Base-by-base conservation (phyloP, 2,113 vertebrate species). In the Bostrychus sinensis region DNA sequence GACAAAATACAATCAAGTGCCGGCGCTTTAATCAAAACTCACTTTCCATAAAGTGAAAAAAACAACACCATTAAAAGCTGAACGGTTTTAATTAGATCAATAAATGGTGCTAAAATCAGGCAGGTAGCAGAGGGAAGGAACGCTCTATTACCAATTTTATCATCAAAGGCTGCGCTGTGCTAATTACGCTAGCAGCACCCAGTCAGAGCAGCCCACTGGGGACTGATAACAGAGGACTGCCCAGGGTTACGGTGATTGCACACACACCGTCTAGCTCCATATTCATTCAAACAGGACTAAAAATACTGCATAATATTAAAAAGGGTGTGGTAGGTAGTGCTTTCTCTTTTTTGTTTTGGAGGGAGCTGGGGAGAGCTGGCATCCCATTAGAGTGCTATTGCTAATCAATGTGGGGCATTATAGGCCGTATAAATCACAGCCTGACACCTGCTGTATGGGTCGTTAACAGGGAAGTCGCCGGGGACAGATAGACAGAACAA, bases 351-450 rank as follows among this genome's bases (percentile, higher is more conserved):
- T 57, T 17, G 46, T 36, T 62, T 62, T 48, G 30, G 42, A 69
- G 61, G 26, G 26, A 50, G 16, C 17, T 16, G 68, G 70, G 63
- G 71, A 77, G 79, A 78, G 73, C 64, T 75, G 74, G 81, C 75
- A 80, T 81, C 81, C 73, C 84, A 89, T 89, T 88, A 86, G 66
- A 78, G 80, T 32, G 51, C 68, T 82, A 91, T 86, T 81, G 88
- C 82, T 89, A 91, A 91, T 91, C 88, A 89, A 91, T 91, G 86
- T 65, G 69, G 74, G 81, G 58, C 86, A 83, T 91, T 91, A 89
- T 86, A 81, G 85, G 82, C 76, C 76, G 78, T 82, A 91, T 91
- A 88, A 91, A 91, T 91, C 89, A 89, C 80, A 70, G 67, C 64
- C 75, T 83, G 88, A 87, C 85, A 89, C 82, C 78, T 71, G 78